Conservation (phyloP, 2,888 invertebrate species). For the Drosophila niveifrons region DNA sequence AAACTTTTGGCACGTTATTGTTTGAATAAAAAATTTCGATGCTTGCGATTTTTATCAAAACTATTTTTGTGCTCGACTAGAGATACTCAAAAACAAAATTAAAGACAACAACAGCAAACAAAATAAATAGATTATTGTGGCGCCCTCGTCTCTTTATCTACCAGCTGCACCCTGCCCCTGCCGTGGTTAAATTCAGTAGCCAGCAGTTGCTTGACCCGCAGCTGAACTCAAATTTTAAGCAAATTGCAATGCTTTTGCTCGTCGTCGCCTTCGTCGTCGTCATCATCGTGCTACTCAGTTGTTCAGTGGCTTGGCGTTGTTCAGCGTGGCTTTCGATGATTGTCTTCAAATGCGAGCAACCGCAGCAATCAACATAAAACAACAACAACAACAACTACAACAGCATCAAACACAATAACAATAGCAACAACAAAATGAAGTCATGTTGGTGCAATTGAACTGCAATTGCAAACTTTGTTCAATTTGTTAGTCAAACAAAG, state of each 20-base stretch:
- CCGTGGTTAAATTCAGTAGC: slow-evolving; percentile 75
- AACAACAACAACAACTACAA: slow-evolving; percentile 34
- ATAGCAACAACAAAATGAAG: slow-evolving; percentile 57
- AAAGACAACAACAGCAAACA: slow-evolving; percentile 37
- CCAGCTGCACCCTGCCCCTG: slow-evolving; percentile 1
- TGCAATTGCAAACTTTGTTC: slow-evolving; percentile 68
- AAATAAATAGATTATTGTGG: slow-evolving; percentile 56
- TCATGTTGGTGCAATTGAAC: slow-evolving; percentile 73
- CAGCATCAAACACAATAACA: slow-evolving; percentile 25
- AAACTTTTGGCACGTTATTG: slow-evolving; percentile 83
- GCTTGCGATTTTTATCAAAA: slow-evolving; percentile 76
- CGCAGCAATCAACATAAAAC: slow-evolving; percentile 45
- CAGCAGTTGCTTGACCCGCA: slow-evolving; percentile 74
- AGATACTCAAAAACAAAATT: slow-evolving; percentile 45
- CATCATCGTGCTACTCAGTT: slow-evolving; percentile 18
- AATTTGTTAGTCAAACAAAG: slow-evolving; percentile 77
- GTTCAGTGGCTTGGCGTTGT: slow-evolving; percentile 25
- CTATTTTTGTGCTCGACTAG: slow-evolving; percentile 65
- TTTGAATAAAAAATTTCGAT: slow-evolving; percentile 65
- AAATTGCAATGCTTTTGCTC: slow-evolving; percentile 70
- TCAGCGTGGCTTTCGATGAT: slow-evolving; percentile 54
- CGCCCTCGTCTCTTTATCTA: slow-evolving; percentile 44
- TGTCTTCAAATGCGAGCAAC: slow-evolving; percentile 72
- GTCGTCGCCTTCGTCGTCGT: slow-evolving; percentile 15
- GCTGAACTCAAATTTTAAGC: slow-evolving; percentile 79